Percentiles rank a stretch among this genome's conserved stretches.
Evolutionary conservation across 2,797 vertebrate genomes (phyloP).

Genomic region (Lemur catta): DNA sequence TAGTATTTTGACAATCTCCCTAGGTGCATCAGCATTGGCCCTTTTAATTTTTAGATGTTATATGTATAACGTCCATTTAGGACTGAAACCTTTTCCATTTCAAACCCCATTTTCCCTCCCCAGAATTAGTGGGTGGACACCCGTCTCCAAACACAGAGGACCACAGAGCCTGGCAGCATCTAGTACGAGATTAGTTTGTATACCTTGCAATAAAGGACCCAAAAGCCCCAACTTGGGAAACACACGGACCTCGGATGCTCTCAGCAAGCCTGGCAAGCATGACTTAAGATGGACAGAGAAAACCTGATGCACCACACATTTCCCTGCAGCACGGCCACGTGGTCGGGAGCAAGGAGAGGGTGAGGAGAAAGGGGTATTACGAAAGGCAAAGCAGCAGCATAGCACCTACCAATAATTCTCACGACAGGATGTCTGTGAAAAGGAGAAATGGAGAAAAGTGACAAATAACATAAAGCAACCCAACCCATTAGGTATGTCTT

Average conservation of each 20-base stretch:
- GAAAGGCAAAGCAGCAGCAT: too few relatives aligned
- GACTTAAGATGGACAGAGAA: too few relatives aligned
- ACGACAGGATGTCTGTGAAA: rapidly evolving
- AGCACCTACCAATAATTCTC: rapidly evolving
- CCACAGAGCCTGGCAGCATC: not conserved
- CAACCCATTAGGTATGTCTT: rapidly evolving
- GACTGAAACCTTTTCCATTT: not conserved
- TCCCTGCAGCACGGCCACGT: rapidly evolving
- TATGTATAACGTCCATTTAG: not conserved
- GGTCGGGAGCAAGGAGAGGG: rapidly evolving
- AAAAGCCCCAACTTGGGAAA: not conserved
- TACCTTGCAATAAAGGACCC: not conserved
- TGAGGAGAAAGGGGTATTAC: rapidly evolving
- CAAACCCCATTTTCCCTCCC: not conserved
- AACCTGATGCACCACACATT: rapidly evolving
- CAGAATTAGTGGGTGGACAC: not conserved
- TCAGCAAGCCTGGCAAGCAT: too few relatives aligned
- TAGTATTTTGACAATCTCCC: not conserved
- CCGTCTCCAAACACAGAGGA: not conserved
- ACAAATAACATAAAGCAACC: not conserved
- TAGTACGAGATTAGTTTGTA: not conserved
- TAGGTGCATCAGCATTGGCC: not conserved
- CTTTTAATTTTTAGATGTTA: not conserved
- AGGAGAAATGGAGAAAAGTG: rapidly evolving
- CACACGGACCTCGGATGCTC: rapidly evolving